Evolutionary conservation across 2,888 invertebrate genomes (phyloP).

Genomic region (Hartigia nigra): DNA sequence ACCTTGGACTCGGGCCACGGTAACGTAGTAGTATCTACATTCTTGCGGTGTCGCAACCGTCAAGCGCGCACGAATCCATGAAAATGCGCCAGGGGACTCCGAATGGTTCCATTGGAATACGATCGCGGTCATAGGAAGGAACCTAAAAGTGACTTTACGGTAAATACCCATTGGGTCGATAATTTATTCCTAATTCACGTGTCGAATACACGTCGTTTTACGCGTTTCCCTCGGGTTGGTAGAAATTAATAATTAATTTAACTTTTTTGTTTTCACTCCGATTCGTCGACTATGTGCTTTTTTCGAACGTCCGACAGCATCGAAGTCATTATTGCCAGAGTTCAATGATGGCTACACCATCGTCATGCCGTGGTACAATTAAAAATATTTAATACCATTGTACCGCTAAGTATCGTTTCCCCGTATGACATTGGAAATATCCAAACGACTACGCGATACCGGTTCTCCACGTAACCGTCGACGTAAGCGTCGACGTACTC

Average conservation of each 20-base stretch:
- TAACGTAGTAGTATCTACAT: slow-evolving; percentile 16
- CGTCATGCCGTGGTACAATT: background rate
- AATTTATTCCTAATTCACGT: background rate
- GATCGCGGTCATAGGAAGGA: background rate
- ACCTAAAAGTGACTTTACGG: background rate
- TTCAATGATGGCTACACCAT: background rate
- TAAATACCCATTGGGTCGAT: background rate
- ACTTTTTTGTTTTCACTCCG: background rate
- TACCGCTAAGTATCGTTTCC: background rate
- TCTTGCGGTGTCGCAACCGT: slow-evolving; percentile 16
- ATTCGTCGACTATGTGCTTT: background rate
- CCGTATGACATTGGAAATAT: slow-evolving; percentile 12
- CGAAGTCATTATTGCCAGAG: background rate
- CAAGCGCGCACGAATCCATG: slow-evolving; percentile 12
- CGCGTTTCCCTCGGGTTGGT: background rate
- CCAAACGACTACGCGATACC: slow-evolving; percentile 24
- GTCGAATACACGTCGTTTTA: background rate
- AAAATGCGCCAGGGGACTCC: background rate
- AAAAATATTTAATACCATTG: slow-evolving; percentile 7
- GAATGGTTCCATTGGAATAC: background rate
- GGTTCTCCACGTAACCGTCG: slow-evolving; percentile 23
- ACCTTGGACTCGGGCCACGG: slow-evolving; percentile 20
- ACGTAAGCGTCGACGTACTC: background rate
- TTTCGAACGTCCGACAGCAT: background rate
- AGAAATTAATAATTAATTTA: background rate